Conservation (phyloP, 2,888 invertebrate genomes). For the Mimachlamys varia region DNA sequence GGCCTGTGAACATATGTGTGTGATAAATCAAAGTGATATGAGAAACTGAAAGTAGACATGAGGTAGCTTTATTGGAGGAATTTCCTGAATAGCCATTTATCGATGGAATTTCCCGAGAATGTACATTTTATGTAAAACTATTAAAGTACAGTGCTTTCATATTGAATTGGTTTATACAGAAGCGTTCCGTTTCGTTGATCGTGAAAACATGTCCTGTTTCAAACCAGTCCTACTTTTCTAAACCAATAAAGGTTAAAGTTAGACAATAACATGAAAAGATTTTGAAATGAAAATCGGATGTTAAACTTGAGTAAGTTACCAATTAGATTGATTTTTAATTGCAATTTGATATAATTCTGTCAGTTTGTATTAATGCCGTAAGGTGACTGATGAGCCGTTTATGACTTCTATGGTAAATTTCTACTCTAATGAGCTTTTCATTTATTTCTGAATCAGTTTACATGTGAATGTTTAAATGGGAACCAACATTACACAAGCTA, state of each 20-base stretch:
- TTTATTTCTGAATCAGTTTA: neutral
- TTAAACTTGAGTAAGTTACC: neutral
- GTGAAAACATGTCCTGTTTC: neutral
- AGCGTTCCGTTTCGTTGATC: neutral
- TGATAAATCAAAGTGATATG: neutral
- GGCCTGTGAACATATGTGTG: neutral
- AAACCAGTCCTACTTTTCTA: neutral
- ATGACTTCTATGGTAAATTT: neutral
- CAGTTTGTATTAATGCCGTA: neutral
- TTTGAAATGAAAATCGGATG: neutral
- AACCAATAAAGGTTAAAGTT: neutral
- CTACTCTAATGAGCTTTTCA: slow-evolving; percentile 6
- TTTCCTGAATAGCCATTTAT: neutral
- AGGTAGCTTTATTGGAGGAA: neutral
- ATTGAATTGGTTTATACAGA: neutral
- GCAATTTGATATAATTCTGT: neutral
- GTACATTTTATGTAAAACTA: neutral
- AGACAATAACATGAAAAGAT: neutral
- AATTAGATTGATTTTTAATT: too few species aligned
- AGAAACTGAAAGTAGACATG: neutral
- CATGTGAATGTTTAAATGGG: neutral
- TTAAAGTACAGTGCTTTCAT: neutral
- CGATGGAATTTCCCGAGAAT: neutral
- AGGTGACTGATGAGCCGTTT: neutral
- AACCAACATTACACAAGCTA: neutral